These are phyloP conservation scores for Euplagia quadripunctaria DNA, from an alignment of 2,888 invertebrate species.

Conservation along the genomic window DNA sequence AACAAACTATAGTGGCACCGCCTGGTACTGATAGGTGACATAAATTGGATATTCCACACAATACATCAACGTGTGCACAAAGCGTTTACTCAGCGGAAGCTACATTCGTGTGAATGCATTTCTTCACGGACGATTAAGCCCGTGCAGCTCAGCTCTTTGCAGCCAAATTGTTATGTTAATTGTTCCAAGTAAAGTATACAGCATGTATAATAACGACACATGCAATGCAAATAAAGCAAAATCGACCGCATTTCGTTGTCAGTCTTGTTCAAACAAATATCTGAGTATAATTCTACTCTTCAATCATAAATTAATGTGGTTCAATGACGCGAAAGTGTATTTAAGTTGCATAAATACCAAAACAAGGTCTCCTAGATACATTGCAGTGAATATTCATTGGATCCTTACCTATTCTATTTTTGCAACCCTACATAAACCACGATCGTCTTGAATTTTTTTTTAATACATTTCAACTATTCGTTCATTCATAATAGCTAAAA, in stretches of 20 bases:
- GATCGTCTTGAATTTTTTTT: too few species aligned
- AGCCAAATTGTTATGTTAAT: slow-evolving; percentile 21
- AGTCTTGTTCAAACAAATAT: not conserved
- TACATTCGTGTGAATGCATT: slow-evolving; percentile 12
- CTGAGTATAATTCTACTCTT: not conserved
- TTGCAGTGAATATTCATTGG: too few species aligned
- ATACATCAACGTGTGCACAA: slow-evolving; percentile 50
- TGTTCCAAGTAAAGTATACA: not conserved
- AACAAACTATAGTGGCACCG: slow-evolving; percentile 53
- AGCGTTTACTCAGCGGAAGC: slow-evolving; percentile 16
- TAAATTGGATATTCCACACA: slow-evolving; percentile 48
- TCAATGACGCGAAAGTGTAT: not conserved
- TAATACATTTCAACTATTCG: too few species aligned
- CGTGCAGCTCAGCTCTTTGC: slow-evolving; percentile 9
- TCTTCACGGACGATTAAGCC: slow-evolving; percentile 28
- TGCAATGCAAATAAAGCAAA: not conserved
- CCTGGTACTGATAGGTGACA: slow-evolving; percentile 52
- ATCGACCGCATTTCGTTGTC: not conserved
- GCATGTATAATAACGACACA: not conserved
- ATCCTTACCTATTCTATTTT: too few species aligned
- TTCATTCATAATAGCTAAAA: too few species aligned
- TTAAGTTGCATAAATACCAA: not conserved
- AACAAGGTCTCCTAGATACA: not conserved
- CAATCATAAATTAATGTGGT: not conserved
- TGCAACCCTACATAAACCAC: too few species aligned